Evolutionary conservation across 2,888 invertebrate species (phyloP), one percentile per base, ranked within the genome.

Genomic region (Tuberolachnus salignus): DNA sequence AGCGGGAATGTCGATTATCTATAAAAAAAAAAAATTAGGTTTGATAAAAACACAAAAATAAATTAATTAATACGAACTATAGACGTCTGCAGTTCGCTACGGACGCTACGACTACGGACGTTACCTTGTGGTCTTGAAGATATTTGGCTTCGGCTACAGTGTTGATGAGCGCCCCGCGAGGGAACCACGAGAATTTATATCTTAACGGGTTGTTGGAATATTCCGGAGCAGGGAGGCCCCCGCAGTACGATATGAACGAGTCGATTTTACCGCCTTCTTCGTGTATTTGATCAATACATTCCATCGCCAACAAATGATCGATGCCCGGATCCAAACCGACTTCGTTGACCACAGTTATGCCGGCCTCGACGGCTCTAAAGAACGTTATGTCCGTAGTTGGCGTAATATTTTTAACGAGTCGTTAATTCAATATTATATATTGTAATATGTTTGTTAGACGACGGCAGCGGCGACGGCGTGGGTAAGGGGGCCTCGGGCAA

Each of bases 271-370:
- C 98, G 4, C 98, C 98, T 66, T 91, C 91, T 81, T 89, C 91
- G 84, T 94, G 92, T 14, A 95, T 91, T 83, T 97, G 93, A 85
- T 98, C 96, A 83, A 99, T 97, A 85, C 96, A 97, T 85, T 99
- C 97, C 86, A 98, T 89, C 0, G 99, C 99, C 78, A 99, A 86
- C 82, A 99, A 88, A 86, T 99, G 99, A 86, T 98, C 97, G 83
- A 97, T 97, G n/a, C 98, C 99, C 0, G 99, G 99, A 85, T 99
- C 99, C 46, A 99, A 88, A 0, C 99, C 99, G 0, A 97, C 92
- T 87, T 99, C 99, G 85, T 98, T 99, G 82, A 99, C 87, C 59
- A 99, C 89, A 0, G 98, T 98, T 0, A 99, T 89, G 0, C 95
- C 97, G 0, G 95, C 95, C 49, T 92, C 91, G 69, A 90, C 89